These are phyloP conservation scores for Ophion obscuratus DNA, from an alignment of 2,888 invertebrate species.

Conservation along the genomic window DNA sequence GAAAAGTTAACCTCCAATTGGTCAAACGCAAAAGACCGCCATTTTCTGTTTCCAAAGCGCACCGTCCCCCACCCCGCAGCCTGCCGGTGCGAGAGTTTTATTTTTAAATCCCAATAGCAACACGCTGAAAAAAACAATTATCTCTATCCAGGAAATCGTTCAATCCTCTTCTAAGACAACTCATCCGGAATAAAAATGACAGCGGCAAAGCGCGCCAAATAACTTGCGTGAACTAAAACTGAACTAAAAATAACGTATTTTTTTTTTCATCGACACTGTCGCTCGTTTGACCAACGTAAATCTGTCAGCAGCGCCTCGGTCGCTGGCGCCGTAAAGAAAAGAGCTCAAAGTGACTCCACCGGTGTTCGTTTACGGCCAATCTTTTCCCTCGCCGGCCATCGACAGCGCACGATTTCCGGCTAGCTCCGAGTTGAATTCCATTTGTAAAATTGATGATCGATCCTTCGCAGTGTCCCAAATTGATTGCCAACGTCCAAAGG, in stretches of 20 bases:
- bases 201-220: not conserved
- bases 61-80: not conserved
- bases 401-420: not conserved
- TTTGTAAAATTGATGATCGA: not conserved
- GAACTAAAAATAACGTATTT: not conserved
- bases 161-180: not conserved
- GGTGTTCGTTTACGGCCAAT: not conserved
- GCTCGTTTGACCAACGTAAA: not conserved
- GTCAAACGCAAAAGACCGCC: not conserved
- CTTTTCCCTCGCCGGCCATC: not conserved
- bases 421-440: not conserved
- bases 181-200: not conserved
- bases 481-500: constrained; percentile 31
- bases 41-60: not conserved
- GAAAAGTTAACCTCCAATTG: not conserved
- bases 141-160: not conserved
- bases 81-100: not conserved
- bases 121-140: not conserved
- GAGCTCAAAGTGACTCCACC: not conserved
- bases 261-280: not conserved
- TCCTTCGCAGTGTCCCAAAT: not conserved
- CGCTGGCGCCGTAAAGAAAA: not conserved
- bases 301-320: not conserved
- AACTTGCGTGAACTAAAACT: not conserved
- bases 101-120: not conserved